These are phyloP conservation scores for Myotis brandtii DNA, from an alignment of 2,113 vertebrate genomes.

Conservation along the genomic window DNA sequence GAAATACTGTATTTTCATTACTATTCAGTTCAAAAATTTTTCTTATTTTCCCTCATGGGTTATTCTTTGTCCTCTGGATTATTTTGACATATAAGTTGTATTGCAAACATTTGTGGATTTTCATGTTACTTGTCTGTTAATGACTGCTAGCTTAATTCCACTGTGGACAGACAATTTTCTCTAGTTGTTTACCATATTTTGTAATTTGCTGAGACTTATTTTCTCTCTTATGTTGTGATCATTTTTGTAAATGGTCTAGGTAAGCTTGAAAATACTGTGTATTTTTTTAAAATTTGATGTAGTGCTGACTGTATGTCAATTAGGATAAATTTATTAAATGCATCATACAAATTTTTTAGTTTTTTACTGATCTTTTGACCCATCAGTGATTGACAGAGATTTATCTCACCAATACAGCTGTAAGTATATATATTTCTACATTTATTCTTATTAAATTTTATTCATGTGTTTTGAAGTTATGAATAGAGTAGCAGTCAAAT, in stretches of 20 bases:
- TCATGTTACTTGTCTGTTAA: neutral
- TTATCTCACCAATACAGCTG: neutral
- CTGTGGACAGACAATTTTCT: neutral
- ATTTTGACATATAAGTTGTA: neutral
- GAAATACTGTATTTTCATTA: neutral
- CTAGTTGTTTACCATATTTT: neutral
- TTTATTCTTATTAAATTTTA: neutral
- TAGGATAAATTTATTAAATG: neutral
- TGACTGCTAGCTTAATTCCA: neutral
- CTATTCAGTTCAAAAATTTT: constrained; percentile 8
- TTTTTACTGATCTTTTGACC: neutral
- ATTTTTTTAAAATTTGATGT: neutral
- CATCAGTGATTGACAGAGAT: neutral
- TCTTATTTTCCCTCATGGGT: neutral
- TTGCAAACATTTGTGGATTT: neutral
- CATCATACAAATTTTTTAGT: neutral
- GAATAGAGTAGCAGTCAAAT: neutral
- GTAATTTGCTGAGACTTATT: neutral
- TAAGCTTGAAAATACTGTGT: neutral
- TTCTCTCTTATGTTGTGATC: neutral
- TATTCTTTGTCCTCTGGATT: neutral
- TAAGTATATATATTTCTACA: neutral
- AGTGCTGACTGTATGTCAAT: neutral
- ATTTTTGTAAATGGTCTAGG: neutral
- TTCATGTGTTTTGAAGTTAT: neutral